A percentile compares a stretch with the other conserved stretches of the same genome.
phyloP scores from a whole-genome alignment of 2,888 invertebrate species.

The Morpho deidamia region DNA sequence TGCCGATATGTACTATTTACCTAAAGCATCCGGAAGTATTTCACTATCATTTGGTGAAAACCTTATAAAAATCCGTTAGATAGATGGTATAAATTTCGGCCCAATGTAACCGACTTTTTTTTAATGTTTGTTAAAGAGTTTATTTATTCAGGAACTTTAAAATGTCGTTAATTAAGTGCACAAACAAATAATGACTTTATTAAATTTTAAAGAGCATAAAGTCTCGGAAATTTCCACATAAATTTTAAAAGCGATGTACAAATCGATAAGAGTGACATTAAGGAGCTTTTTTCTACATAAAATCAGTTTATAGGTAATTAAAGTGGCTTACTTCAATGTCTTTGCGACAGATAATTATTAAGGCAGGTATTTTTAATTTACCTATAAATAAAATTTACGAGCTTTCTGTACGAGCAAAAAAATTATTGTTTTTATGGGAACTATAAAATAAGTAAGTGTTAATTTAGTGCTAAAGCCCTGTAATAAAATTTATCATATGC shows the following conservation, averaged over 20 bases:
- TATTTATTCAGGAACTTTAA: too few relatives aligned
- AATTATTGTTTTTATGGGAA: too few relatives aligned
- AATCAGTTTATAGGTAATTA: constrained; percentile 5
- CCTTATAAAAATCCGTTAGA: too few relatives aligned
- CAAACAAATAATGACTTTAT: constrained; percentile 1
- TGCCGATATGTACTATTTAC: too few relatives aligned
- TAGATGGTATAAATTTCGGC: too few relatives aligned
- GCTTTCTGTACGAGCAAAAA: not conserved
- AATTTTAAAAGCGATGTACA: constrained; percentile 16
- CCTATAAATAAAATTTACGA: not conserved
- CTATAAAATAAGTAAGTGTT: too few relatives aligned
- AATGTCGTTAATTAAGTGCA: not conserved
- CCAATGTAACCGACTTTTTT: too few relatives aligned
- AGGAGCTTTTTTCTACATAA: constrained; percentile 8
- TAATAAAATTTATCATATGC: too few relatives aligned
- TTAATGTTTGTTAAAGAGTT: too few relatives aligned
- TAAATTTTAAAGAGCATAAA: constrained; percentile 11
- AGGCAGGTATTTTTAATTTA: constrained; percentile 2
- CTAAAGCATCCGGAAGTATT: too few relatives aligned
- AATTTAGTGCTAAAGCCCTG: too few relatives aligned
- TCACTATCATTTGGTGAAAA: too few relatives aligned
- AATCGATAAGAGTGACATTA: constrained; percentile 5
- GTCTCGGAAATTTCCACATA: constrained; percentile 2
- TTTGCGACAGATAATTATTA: not conserved
- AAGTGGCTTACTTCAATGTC: not conserved